phyloP scores from a whole-genome alignment of 2,888 invertebrate species.

The Subacronicta megacephala region DNA sequence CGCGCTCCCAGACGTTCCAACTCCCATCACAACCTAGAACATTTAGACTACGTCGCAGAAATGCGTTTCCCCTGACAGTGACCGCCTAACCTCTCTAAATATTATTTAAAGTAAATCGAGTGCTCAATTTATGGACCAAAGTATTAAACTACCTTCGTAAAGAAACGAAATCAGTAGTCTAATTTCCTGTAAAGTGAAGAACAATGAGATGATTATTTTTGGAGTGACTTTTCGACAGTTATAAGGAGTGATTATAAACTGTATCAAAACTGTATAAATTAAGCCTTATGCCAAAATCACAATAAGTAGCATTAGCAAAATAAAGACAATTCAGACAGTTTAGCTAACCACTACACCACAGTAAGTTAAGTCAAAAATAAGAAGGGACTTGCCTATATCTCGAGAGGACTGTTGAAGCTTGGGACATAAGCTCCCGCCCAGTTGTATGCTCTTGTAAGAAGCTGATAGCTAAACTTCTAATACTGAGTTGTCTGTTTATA shows the following conservation, averaged over 20 bases:
- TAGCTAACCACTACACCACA: slow-evolving; percentile 11
- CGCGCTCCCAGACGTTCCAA: slow-evolving; percentile 89
- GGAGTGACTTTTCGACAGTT: slow-evolving; percentile 28
- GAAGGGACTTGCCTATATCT: too few species aligned
- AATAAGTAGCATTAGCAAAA: slow-evolving; percentile 16
- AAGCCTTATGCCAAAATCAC: slow-evolving; percentile 59
- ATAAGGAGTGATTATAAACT: slow-evolving; percentile 35
- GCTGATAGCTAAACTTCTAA: slow-evolving; percentile 1
- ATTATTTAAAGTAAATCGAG: slow-evolving; percentile 70
- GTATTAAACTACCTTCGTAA: slow-evolving; percentile 72
- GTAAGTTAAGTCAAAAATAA: background rate
- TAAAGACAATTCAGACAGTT: background rate
- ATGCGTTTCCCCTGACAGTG: slow-evolving; percentile 91
- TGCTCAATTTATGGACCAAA: slow-evolving; percentile 89
- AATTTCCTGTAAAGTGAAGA: slow-evolving; percentile 54
- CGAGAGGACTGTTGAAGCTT: background rate
- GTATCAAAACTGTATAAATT: slow-evolving; percentile 31
- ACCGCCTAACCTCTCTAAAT: slow-evolving; percentile 65
- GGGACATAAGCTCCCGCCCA: background rate
- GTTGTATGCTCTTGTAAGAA: background rate
- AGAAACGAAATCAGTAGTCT: slow-evolving; percentile 53
- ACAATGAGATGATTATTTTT: slow-evolving; percentile 40
- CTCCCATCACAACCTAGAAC: slow-evolving; percentile 91
- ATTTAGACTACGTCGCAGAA: slow-evolving; percentile 91
- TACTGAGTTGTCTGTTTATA: slow-evolving; percentile 1